Evolutionary conservation across 2,113 vertebrate genomes (phyloP).

Genomic region (Regulus satrapa): DNA sequence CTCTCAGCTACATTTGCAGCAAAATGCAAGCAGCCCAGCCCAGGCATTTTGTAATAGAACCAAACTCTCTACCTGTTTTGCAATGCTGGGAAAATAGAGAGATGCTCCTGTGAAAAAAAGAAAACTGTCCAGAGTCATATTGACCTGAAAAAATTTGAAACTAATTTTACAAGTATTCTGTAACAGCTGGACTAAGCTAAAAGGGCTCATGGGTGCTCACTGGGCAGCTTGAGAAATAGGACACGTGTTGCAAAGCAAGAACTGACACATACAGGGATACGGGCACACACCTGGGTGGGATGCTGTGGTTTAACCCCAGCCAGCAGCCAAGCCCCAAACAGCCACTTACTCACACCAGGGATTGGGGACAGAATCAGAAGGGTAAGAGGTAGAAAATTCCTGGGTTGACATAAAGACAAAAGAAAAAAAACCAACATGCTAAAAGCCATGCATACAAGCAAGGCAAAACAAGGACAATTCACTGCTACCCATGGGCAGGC

Average conservation of each 20-base stretch:
- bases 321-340: not conserved
- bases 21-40: not conserved
- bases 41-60: not conserved
- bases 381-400: not conserved
- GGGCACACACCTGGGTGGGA: not conserved
- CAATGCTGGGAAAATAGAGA: not conserved
- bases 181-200: not conserved
- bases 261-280: not conserved
- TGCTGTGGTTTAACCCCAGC: not conserved
- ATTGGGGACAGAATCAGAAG: fast-evolving
- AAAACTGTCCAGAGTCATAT: not conserved
- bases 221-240: not conserved
- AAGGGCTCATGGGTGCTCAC: not conserved
- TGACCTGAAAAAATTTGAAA: not conserved
- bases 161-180: not conserved
- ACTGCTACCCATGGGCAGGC: not conserved
- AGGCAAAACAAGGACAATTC: not conserved
- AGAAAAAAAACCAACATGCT: too few relatives aligned
- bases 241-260: not conserved
- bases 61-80: not conserved
- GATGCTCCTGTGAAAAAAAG: not conserved
- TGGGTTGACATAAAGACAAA: not conserved
- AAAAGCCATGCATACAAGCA: not conserved
- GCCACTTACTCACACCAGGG: not conserved
- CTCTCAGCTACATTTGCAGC: not conserved